Evolutionary conservation across 2,888 invertebrate species (phyloP).

Genomic region (Mamestra brassicae): DNA sequence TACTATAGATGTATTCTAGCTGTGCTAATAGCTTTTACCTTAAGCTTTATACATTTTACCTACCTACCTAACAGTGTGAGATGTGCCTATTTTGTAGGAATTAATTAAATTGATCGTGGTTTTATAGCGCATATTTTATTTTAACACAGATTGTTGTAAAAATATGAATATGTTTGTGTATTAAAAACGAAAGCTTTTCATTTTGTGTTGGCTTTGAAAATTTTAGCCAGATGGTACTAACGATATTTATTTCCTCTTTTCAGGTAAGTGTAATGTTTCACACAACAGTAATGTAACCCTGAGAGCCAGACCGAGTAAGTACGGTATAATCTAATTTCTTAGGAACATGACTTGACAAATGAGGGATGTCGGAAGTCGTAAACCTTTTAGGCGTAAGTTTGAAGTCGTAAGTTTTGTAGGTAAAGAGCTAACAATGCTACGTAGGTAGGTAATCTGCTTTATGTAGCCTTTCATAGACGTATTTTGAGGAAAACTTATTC

Average conservation of each 20-base stretch:
- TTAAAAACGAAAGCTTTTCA: neutral
- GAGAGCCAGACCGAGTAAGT: constrained; percentile 42
- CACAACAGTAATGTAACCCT: neutral
- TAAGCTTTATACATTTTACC: neutral
- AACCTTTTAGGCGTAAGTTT: constrained; percentile 27
- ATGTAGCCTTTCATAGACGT: neutral
- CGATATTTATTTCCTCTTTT: constrained; percentile 28
- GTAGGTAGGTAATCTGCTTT: neutral
- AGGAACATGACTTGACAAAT: constrained; percentile 41
- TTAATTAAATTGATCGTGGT: neutral
- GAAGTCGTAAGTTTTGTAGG: constrained; percentile 6
- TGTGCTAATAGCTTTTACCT: neutral
- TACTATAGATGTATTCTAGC: too few relatives aligned
- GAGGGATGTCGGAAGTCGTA: constrained; percentile 35
- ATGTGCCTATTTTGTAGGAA: constrained; percentile 8
- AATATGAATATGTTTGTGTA: neutral
- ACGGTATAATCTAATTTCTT: constrained; percentile 47
- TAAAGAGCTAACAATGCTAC: neutral
- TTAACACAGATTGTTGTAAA: neutral
- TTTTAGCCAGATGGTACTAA: neutral
- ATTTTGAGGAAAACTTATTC: neutral
- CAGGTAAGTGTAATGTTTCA: constrained; percentile 46
- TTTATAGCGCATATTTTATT: neutral
- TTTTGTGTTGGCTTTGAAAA: neutral
- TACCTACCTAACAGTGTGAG: neutral